Evolutionary conservation across 2,113 vertebrate species (phyloP).

Genomic region (Lanius collurio): DNA sequence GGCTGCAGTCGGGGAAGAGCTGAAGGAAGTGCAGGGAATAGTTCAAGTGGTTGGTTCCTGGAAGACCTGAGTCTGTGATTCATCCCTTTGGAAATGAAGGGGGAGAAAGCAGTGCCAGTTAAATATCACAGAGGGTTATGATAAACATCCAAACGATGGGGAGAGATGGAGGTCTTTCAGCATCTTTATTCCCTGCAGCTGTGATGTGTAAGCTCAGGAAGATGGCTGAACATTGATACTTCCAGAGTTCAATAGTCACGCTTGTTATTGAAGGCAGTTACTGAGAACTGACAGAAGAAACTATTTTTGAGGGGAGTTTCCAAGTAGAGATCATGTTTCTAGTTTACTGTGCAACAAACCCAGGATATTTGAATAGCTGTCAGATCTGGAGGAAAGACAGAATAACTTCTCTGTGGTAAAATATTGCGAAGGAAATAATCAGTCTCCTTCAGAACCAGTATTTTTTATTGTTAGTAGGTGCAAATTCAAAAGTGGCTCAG

Average conservation of each 20-base stretch:
- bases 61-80: constrained; percentile 1
- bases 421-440: constrained; percentile 24
- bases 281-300: constrained; percentile 38
- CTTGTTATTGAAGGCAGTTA: constrained; percentile 27
- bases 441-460: neutral
- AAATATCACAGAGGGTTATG: constrained; percentile 27
- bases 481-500: constrained; percentile 14
- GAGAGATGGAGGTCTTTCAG: neutral
- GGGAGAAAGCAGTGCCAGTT: constrained; percentile 32
- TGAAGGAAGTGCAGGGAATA: constrained; percentile 19
- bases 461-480: constrained; percentile 32
- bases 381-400: neutral
- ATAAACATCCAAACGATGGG: neutral
- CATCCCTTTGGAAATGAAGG: constrained; percentile 30
- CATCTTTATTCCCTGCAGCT: constrained; percentile 30
- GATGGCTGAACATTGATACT: constrained; percentile 12
- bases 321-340: constrained; percentile 31
- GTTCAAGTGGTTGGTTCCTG: constrained; percentile 47
- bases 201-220: neutral
- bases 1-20: neutral
- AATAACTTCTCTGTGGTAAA: constrained; percentile 19
- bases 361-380: neutral
- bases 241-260: constrained; percentile 4
- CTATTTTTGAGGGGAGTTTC: constrained; percentile 36
- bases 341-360: constrained; percentile 13